Conservation (phyloP, 2,888 invertebrate genomes). For the Subacronicta megacephala region DNA sequence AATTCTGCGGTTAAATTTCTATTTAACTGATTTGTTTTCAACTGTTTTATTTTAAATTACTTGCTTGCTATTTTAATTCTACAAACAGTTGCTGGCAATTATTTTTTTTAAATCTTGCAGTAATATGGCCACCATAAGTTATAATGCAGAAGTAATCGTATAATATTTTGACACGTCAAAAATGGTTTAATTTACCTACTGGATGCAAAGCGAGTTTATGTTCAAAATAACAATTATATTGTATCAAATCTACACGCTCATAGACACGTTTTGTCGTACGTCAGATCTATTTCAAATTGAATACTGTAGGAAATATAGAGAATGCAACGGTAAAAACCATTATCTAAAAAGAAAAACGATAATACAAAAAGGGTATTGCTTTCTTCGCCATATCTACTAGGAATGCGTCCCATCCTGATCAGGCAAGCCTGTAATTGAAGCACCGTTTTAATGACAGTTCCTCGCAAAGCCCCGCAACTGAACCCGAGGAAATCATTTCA, state of each 20-base stretch:
- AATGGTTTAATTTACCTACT: background rate
- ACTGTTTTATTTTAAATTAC: constrained; percentile 20
- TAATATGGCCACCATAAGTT: too few relatives aligned
- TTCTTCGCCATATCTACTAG: constrained; percentile 57
- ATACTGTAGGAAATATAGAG: background rate
- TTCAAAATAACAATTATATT: background rate
- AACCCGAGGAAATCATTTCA: constrained; percentile 74
- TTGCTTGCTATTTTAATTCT: constrained; percentile 6
- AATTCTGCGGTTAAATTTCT: constrained; percentile 28
- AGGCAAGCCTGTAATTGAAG: constrained; percentile 74
- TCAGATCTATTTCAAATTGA: too few relatives aligned
- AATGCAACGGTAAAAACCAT: constrained; percentile 9
- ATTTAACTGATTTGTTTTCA: constrained; percentile 23
- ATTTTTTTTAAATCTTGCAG: too few relatives aligned
- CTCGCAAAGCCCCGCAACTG: constrained; percentile 74
- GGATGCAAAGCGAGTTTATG: background rate
- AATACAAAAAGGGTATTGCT: constrained; percentile 49
- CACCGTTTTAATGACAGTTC: constrained; percentile 86
- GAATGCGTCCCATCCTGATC: constrained; percentile 69
- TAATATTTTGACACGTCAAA: background rate
- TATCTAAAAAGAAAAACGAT: constrained; percentile 49
- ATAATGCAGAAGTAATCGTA: too few relatives aligned
- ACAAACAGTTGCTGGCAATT: too few relatives aligned
- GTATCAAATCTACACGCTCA: too few relatives aligned
- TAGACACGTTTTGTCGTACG: too few relatives aligned